These are phyloP conservation scores for Timema cristinae DNA, from an alignment of 2,888 invertebrate species.

Conservation along the genomic window DNA sequence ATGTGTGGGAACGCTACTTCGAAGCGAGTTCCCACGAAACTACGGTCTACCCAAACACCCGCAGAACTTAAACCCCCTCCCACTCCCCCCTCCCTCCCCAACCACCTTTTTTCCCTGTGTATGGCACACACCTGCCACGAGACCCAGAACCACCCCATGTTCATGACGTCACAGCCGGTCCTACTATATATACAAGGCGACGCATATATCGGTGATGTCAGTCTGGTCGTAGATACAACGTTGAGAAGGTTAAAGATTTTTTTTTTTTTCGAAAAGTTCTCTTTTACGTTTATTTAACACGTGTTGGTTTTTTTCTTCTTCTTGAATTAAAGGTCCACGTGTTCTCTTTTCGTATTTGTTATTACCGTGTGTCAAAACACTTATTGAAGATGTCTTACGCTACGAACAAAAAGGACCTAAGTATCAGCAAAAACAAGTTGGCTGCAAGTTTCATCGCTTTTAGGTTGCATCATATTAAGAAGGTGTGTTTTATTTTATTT, in stretches of 20 bases:
- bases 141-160: conserved; percentile 13
- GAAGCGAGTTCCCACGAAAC: conserved; percentile 31
- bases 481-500: conserved; percentile 32
- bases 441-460: conserved; percentile 7
- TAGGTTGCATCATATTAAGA: conserved; percentile 36
- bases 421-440: background rate
- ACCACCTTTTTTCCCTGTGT: conserved; percentile 27
- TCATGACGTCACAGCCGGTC: conserved; percentile 1
- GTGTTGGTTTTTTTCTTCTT: too few relatives aligned
- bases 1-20: conserved; percentile 33
- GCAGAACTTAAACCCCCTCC: conserved; percentile 23
- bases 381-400: conserved; percentile 14
- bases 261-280: too few relatives aligned
- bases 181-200: too few relatives aligned
- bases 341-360: too few relatives aligned
- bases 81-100: conserved; percentile 12
- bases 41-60: conserved; percentile 6
- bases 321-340: too few relatives aligned
- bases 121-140: conserved; percentile 37
- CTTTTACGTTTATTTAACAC: too few relatives aligned
- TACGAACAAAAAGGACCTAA: background rate
- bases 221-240: too few relatives aligned
- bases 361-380: too few relatives aligned
- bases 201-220: too few relatives aligned
- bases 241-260: too few relatives aligned